Evolutionary conservation across 2,888 invertebrate species (phyloP), one percentile per base, ranked within the genome.

Genomic region (Protophormia terraenovae): DNA sequence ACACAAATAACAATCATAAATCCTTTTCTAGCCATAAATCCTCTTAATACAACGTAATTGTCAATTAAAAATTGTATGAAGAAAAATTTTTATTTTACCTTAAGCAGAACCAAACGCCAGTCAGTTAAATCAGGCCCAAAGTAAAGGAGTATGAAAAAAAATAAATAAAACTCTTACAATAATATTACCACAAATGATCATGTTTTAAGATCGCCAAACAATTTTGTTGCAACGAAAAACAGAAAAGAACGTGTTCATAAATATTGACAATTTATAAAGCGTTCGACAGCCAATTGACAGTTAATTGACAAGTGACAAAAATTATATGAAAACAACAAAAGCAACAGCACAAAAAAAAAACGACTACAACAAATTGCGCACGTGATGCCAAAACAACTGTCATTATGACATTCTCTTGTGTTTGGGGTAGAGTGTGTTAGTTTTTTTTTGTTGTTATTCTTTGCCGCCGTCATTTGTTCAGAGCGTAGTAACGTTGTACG

Each of bases 1-100:
- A 78, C 50, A 47, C 58, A 41, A 72, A 71, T 83, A 77, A 72
- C 72, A 76, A 80, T 69, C 69, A 85, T 85, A 85, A 85, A 85
- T 85, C 85, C 85, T 85, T 85, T 85, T 85, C 85, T 82, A 85
- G 85, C 78, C 85, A 85, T 85, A 85, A 85, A 85, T 85, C 85
- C 85, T 85, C 78, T 82, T 85, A 85, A 85, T 85, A 82, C 85
- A 81, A 85, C 76, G 82, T 85, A 82, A 85, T 85, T 85, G 85
- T 82, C 85, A 85, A 85, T 85, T 85, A 85, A 85, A 85, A 78
- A 78, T 77, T 82, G 69, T 84, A 78, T 85, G 85, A 82, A 64
- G 67, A 85, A 85, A 81, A 75, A 82, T 82, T 85, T 73, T 69
- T 55, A 85, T 81, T 84, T 77, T 81, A 60, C 58, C 71, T 80